phyloP scores from a whole-genome alignment of 1,140 invertebrate genomes.

The Pteromalus puparum region DNA sequence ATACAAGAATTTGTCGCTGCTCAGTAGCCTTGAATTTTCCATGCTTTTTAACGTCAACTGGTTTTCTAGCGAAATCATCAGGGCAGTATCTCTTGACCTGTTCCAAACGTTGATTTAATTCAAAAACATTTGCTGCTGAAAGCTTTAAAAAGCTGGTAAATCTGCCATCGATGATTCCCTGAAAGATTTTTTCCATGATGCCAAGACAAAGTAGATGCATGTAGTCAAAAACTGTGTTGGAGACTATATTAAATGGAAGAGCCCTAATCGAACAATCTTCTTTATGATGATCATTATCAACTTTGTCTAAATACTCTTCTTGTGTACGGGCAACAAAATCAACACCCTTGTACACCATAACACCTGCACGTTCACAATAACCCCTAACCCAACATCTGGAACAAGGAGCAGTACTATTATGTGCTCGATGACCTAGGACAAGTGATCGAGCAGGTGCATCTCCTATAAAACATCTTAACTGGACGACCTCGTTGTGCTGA shows the following conservation, averaged over 20 bases:
- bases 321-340: slow-evolving; percentile 31
- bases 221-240: not conserved
- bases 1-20: too few species aligned
- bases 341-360: slow-evolving; percentile 7
- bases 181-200: slow-evolving; percentile 14
- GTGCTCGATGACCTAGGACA: slow-evolving; percentile 39
- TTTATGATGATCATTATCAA: slow-evolving; percentile 48
- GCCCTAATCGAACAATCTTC: not conserved
- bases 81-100: too few species aligned
- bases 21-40: too few species aligned
- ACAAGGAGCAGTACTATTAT: slow-evolving; percentile 44
- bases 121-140: too few species aligned
- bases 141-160: too few species aligned
- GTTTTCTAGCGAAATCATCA: too few species aligned
- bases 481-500: too few species aligned
- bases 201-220: not conserved
- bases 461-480: slow-evolving; percentile 52
- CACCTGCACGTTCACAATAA: not conserved
- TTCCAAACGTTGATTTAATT: too few species aligned
- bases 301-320: slow-evolving; percentile 42
- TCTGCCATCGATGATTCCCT: too few species aligned
- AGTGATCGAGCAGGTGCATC: slow-evolving; percentile 51
- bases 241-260: not conserved
- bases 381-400: slow-evolving; percentile 49
- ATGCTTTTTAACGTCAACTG: too few species aligned